Conservation (phyloP, 92 coral and sea anemone genomes). For the Porites lobata region DNA sequence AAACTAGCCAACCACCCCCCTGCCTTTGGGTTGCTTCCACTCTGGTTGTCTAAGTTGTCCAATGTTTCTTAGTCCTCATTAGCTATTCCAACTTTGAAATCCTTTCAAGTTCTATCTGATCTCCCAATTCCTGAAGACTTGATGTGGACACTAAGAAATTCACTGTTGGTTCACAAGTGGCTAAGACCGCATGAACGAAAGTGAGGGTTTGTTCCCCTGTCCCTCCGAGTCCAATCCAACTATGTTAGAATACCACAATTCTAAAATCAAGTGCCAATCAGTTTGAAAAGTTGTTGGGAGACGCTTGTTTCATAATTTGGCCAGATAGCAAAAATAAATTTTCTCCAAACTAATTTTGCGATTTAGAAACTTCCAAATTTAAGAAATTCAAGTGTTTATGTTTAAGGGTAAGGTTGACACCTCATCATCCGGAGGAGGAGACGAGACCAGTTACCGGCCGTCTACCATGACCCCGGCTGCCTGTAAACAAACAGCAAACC, state of each 20-base stretch:
- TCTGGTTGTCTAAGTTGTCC: constrained; percentile 3
- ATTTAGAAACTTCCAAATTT: not conserved
- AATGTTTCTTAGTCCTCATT: constrained; percentile 17
- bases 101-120: constrained; percentile 19
- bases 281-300: not conserved
- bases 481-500: not conserved
- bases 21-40: constrained; percentile 12
- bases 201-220: not conserved
- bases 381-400: not conserved
- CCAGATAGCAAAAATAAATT: not conserved
- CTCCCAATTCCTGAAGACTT: constrained; percentile 1
- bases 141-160: not conserved
- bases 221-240: constrained; percentile 1
- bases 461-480: constrained; percentile 5
- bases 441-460: constrained; percentile 6
- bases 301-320: constrained; percentile 2
- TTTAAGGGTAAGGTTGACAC: not conserved
- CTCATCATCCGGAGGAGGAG: not conserved
- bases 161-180: not conserved
- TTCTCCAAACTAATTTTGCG: not conserved
- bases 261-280: not conserved
- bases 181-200: not conserved
- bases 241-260: not conserved
- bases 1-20: constrained; percentile 25
- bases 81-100: constrained; percentile 8